Base-by-base conservation (phyloP, 2,113 vertebrate species). In the Chloebia gouldiae region DNA sequence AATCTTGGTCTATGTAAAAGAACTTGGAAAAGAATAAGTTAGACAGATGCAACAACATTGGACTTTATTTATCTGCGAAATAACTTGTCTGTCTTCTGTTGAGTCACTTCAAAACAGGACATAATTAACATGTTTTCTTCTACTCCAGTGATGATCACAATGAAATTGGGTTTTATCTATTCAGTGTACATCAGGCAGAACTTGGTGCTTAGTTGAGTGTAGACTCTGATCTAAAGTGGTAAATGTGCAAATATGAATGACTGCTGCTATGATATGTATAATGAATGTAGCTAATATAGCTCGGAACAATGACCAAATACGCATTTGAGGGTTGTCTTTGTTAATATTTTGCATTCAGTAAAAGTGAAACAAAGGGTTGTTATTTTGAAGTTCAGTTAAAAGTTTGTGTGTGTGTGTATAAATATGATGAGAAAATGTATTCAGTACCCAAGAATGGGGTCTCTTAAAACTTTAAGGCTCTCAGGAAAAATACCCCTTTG, bases 11-110 rank as follows among this genome's bases (percentile, higher is more conserved):
- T 88, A 5, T 89, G 59, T 88, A 96, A 87, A 84, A 97, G 79
- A 98, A 94, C 65, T 91, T 97, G 88, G 90, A 93, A 91, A 82
- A 97, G 91, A 98, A 8, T 31, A 88, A 92, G 66, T 87, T 94
- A 91, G 92, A 96, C 88, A 65, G 28, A 30, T 63, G 22, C 53
- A 92, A 81, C 15, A 61, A 3, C 60, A 25, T 60, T 88, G 42
- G 45, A 22, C 35, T 68, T 3, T 25, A 30, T 82, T 59, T 60
- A 40, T 73, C 37, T 13, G 11, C 80, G n/a, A 64, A 82, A 68
- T 66, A 73, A 80, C 5, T 70, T 73, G 14, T 27, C 25, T 84
- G 64, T n/a, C 28, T 75, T 86, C 16, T 9, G 13, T 42, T 50
- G 18, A 60, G 51, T 80, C 45, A 17, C 42, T 91, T 93, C 25